Conservation (phyloP, 2,888 invertebrate genomes). For the Acanthoscelides obtectus region DNA sequence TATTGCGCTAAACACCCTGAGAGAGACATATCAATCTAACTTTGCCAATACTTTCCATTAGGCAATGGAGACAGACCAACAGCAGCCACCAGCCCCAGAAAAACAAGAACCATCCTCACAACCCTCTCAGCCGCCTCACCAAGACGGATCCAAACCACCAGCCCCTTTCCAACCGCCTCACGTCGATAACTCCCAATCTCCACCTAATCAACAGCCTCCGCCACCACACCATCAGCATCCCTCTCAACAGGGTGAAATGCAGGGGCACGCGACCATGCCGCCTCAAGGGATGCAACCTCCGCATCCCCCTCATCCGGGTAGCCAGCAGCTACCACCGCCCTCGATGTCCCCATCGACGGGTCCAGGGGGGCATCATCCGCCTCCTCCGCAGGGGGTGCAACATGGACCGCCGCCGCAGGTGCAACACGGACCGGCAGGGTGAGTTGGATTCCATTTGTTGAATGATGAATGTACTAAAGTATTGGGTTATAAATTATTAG, state of each 20-base stretch:
- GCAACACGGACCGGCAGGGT: not conserved
- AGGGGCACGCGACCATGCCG: too few relatives aligned
- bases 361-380: not conserved
- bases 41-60: too few relatives aligned
- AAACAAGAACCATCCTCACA: not conserved
- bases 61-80: conserved; percentile 5
- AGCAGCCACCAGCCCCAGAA: not conserved
- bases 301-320: not conserved
- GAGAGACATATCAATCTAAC: too few relatives aligned
- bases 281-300: not conserved
- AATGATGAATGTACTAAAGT: too few relatives aligned
- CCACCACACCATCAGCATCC: conserved; percentile 16
- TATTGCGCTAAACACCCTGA: too few relatives aligned
- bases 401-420: not conserved
- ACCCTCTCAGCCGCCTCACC: not conserved
- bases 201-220: conserved; percentile 12
- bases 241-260: not conserved
- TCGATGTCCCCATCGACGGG: too few relatives aligned
- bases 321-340: not conserved
- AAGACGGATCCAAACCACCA: not conserved
- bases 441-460: too few relatives aligned
- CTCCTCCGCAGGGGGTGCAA: too few relatives aligned
- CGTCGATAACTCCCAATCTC: not conserved
- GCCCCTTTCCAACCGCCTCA: not conserved
- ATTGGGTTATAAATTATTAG: too few relatives aligned